Conservation (phyloP, 2,113 vertebrate species). For the Elanus axillaris region DNA sequence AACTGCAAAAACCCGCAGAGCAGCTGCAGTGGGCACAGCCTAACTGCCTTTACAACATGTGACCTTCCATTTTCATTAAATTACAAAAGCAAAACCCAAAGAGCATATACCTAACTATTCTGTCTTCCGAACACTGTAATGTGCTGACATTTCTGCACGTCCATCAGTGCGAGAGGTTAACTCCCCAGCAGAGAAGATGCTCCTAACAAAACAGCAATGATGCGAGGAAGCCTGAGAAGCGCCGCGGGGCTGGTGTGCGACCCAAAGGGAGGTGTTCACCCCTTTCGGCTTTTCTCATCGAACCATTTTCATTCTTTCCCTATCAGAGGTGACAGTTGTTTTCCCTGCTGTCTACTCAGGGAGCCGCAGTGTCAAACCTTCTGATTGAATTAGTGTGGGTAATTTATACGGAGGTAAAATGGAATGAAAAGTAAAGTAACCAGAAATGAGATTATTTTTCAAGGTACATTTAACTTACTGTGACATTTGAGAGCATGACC, state of each 20-base stretch:
- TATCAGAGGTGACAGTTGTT: neutral
- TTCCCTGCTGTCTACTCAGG: neutral
- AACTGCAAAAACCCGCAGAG: neutral
- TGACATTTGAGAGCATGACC: neutral
- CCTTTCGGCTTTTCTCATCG: neutral
- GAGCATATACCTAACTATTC: neutral
- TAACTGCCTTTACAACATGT: neutral
- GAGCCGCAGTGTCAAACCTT: neutral
- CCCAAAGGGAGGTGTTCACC: neutral
- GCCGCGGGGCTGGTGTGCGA: fast-evolving
- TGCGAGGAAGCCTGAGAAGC: neutral
- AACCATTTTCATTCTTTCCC: neutral
- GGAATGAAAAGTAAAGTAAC: conserved; percentile 28
- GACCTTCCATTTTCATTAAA: neutral
- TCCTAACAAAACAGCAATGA: neutral
- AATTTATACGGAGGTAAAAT: neutral
- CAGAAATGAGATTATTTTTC: conserved; percentile 45
- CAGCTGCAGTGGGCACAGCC: neutral
- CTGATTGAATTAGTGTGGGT: neutral
- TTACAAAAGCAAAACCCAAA: neutral
- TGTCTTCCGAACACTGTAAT: neutral
- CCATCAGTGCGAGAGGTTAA: neutral
- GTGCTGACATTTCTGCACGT: neutral
- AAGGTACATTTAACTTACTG: neutral
- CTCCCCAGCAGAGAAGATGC: neutral